Conservation (phyloP, 2,888 invertebrate species). For the Apodemia duryi region DNA sequence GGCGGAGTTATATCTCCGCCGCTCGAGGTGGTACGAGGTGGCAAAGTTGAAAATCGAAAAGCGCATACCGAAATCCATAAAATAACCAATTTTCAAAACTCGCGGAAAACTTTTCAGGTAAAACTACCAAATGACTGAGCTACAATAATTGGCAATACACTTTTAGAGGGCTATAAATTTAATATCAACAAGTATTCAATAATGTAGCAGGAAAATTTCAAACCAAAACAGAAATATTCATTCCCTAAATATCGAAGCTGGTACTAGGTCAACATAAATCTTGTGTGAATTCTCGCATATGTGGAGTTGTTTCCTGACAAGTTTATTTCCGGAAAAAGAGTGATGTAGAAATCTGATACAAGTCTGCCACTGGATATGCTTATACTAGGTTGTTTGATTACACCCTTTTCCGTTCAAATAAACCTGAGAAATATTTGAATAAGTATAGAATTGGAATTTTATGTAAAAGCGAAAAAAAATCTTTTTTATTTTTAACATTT, state of each 20-base stretch:
- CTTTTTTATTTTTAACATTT: no score
- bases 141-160: no score
- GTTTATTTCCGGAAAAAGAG: constrained; percentile 37
- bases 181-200: not conserved
- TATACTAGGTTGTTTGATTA: constrained; percentile 3
- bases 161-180: not conserved
- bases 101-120: no score
- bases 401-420: not conserved
- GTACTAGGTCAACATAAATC: constrained; percentile 33
- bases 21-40: no score
- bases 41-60: no score
- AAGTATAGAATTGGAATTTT: not conserved
- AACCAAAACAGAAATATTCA: constrained; percentile 14
- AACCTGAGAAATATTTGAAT: not conserved
- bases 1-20: no score
- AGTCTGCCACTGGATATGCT: constrained; percentile 29
- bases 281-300: constrained; percentile 31
- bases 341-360: constrained; percentile 34
- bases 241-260: constrained; percentile 17
- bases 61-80: no score
- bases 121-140: no score
- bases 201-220: not conserved
- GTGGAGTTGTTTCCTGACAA: constrained; percentile 35
- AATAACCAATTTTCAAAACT: no score
- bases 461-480: no score